Base-by-base conservation (phyloP, 2,113 vertebrate genomes). In the Thunnus thynnus region DNA sequence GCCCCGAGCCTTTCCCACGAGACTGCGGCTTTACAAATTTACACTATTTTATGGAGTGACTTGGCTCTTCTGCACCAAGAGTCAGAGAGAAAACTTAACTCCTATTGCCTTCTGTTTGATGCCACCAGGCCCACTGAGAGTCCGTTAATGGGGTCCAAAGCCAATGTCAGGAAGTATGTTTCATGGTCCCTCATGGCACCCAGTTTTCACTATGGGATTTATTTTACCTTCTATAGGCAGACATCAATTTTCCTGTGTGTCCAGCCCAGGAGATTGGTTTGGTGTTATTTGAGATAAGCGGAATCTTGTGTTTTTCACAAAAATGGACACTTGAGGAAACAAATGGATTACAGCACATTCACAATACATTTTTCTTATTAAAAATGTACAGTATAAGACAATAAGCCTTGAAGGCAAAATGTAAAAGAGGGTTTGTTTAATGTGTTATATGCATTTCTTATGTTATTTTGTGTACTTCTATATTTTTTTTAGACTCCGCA, bases 121-220 rank as follows among this genome's bases (percentile, higher is more conserved):
- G 80, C 69, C 80, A 71, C 50, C 69, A 44, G 22, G 68, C 72
- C 85, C 51, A n/a, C 57, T 47, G 85, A 89, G 80, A 91, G 85
- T 82, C 67, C 52, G 70, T 86, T 89, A 92, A 91, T 72, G 85
- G 89, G 85, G 88, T 91, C 91, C 82, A 80, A 84, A 85, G 84
- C 65, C 71, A 63, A 51, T 76, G 89, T 85, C 86, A 82, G 16
- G 4, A 83, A 76, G 81, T 61, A 71, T 79, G 82, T 90, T 86
- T 88, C 69, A 76, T 63, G 48, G 63, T 85, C 78, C 82, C 72
- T 67, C 9, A 27, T 72, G 76, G 58, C 46, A 13, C 64, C 41
- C 46, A 50, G 27, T 66, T 75, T 84, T 76, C 73, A 70, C 62
- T 48, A n/a, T 52, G 58, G 66, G 76, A 86, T 86, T 81, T 76